Evolutionary conservation across 2,888 invertebrate species (phyloP), one percentile per base, ranked within the genome.

Genomic region (Stegana nigrithorax): DNA sequence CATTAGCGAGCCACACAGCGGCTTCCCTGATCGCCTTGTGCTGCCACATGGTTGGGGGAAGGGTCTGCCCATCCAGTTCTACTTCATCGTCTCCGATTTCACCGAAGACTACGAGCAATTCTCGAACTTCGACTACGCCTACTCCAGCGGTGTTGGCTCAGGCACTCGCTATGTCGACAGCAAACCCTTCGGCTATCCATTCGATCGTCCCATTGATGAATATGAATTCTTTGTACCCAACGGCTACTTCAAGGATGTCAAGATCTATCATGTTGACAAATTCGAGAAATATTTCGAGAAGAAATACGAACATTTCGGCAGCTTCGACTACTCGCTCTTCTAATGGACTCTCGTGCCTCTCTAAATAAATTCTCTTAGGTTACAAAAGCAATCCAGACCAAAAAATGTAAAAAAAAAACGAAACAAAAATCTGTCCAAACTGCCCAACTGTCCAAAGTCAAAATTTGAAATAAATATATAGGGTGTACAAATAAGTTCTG

Each of bases 131-230:
- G 87, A 88, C 66, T 72, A 86, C 44, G 67, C 82, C n/a, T 87
- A 87, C 80, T 86, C 87, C 57, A 87, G 88, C 63, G 88, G 87
- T 69, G 84, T 88, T 65, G 89, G 88, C 71, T 87, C 87, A 77
- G 89, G 88, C 82, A 82, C 88, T 86, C 78, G 85, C 57, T 74
- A 82, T 60, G 85, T 90, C 51, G 92, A 93, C 81, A 88, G 87
- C 69, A 88, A 88, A 81, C 88, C 92, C 50, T 87, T 90, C 75
- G 92, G 91, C 59, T 93, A 90, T 88, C 93, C 93, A 66, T 89
- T 93, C 80, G 92, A 93, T 81, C 90, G 91, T 71, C 86, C 87
- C 21, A 88, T 91, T 75, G 87, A 89, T 47, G 86, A 89, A 50
- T 84, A 84, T 55, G 87, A 86, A 66, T 92, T 90, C 87, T 87